Percentiles rank a stretch among this genome's conserved stretches.
These are phyloP conservation scores for Phrynocephalus guinanensis DNA, from an alignment of 2,797 vertebrate species.

Conservation along the genomic window DNA sequence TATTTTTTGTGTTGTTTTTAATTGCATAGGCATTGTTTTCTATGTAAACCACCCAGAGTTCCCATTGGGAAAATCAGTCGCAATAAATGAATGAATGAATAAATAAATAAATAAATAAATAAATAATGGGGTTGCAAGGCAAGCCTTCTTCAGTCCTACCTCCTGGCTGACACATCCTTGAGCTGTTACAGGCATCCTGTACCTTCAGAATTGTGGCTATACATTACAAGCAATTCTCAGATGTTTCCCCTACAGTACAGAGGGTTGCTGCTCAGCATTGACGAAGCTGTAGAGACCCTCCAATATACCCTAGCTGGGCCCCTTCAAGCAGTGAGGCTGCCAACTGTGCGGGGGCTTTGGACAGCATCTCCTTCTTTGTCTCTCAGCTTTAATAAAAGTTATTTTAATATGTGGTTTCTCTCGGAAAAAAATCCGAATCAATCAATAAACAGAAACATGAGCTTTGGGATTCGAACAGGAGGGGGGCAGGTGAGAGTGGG, in stretches of 20 bases:
- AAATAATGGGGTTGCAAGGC: background rate
- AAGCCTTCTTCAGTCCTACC: background rate
- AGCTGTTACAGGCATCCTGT: background rate
- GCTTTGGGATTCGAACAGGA: constrained; percentile 23
- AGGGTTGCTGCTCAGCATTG: background rate
- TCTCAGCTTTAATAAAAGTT: constrained; percentile 50
- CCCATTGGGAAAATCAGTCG: no score
- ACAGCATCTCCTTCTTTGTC: constrained; percentile 39
- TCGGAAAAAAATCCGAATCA: constrained; percentile 32
- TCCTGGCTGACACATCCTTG: background rate
- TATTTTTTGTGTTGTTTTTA: no score
- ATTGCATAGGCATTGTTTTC: no score
- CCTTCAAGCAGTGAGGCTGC: constrained; percentile 27
- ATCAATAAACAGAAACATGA: constrained; percentile 52
- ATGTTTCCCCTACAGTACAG: background rate
- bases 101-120: no score
- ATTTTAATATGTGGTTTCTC: constrained; percentile 49
- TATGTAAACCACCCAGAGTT: no score
- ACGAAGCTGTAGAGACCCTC: constrained; percentile 18
- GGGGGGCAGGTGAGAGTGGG: constrained; percentile 27
- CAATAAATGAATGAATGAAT: no score
- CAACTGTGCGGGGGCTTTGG: constrained; percentile 35
- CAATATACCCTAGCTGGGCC: constrained; percentile 36
- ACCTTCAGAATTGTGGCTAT: background rate
- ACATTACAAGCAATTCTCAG: background rate